Base-by-base conservation (phyloP, 2,113 vertebrate species). In the Octodon degus region DNA sequence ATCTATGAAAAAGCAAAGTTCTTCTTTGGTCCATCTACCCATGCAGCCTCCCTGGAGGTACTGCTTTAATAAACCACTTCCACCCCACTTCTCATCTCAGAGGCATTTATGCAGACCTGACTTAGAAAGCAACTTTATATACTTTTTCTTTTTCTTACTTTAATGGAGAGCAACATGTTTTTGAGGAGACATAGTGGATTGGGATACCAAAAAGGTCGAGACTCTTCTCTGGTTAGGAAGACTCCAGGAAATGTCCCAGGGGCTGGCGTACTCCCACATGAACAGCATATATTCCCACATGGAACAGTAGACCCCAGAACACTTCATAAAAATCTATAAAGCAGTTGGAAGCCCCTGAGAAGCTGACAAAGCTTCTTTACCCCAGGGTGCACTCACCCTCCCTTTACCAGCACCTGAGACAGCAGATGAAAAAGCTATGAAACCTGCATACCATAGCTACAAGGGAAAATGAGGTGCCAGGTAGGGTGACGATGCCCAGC, bases 401-500 rank as follows among this genome's bases (percentile, higher is more conserved):
- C 19, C 63, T 81, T 22, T 24, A 7, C 13, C 47, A 6, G 34
- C 53, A 5, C 80, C 30, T 60, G 63, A 67, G 55, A 50, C 14
- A 14, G 12, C 17, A 25, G 16, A 55, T 34, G 85, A 60, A 47
- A 43, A 65, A 68, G 32, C 19, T 13, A 32, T 3, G 47, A 3
- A 17, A 58, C 7, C 37, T 47, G 34, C 47, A 10, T 32, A 60
- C 25, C 11, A 1, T 12, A 70, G 63, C 65, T 32, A 50, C 62
- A 11, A 63, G 40, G 47, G 37, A 58, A 30, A 9, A 20, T 14
- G 32, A 37, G 20, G 37, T 19, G 30, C 37, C 81, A n/a, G 47
- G 55, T 5, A 50, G 34, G 58, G n/a, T 2, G 19, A 0, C 2
- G 19, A 0, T 2, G 2, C 43, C 24, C 7, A 14, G 55, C 55